Conservation (phyloP, 2,797 vertebrate species). For the Balearica regulorum region DNA sequence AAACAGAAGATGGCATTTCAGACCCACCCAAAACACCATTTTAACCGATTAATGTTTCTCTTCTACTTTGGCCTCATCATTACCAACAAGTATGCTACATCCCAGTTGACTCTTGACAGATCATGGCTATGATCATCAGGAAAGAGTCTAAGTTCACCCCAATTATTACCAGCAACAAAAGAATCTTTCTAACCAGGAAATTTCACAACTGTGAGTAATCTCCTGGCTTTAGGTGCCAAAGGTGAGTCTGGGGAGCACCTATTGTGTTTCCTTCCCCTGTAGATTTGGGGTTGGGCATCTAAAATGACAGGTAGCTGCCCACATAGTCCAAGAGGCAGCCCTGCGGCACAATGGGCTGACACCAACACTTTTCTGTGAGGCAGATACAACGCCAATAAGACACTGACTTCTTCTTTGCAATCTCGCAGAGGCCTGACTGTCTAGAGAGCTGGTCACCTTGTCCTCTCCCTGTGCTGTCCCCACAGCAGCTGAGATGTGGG, state of each 20-base stretch:
- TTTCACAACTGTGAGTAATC: not conserved
- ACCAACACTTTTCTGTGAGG: not conserved
- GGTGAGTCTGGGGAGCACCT: not conserved
- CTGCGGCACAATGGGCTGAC: not conserved
- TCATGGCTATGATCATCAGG: not conserved
- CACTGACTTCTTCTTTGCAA: not conserved
- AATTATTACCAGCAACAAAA: not conserved
- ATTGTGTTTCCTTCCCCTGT: not conserved
- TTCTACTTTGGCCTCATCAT: not conserved
- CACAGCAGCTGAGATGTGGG: not conserved
- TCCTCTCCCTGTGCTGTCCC: not conserved
- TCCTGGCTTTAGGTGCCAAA: not conserved
- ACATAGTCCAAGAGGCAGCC: not conserved
- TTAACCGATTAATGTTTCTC: not conserved
- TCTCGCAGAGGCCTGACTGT: not conserved
- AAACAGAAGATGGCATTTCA: not conserved
- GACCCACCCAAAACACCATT: not conserved
- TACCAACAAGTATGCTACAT: rapidly evolving
- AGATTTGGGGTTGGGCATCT: not conserved
- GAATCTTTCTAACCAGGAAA: not conserved
- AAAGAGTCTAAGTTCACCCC: not conserved
- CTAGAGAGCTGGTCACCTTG: not conserved
- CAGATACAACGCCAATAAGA: not conserved
- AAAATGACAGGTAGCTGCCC: not conserved
- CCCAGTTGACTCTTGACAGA: not conserved